Base-by-base conservation (phyloP, 1,140 invertebrate genomes). In the Coptotermes formosanus region DNA sequence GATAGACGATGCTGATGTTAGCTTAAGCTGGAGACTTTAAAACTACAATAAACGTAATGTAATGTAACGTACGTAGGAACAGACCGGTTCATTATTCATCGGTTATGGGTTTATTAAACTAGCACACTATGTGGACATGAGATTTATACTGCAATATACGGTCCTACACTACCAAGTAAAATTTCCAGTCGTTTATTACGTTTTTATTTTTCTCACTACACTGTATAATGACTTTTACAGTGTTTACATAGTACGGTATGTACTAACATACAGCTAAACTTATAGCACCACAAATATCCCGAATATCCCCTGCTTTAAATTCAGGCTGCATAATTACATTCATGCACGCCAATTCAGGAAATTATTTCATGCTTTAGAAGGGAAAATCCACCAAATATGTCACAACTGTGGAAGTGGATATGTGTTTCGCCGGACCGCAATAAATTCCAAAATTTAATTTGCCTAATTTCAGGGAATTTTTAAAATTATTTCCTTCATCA, bases 101-200 rank as follows among this genome's bases (percentile, higher is more conserved):
- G 64, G 64, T 75, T 75, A 75, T 75, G 64, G 64, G 25, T 75
- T 75, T 75, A 75, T 75, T 75, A 75, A 75, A 75, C 25, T 75
- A 75, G 64, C 64, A 75, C 7, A 75, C 6, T 75, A 6, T n/a
- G 64, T 75, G 64, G 64, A 30, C 64, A 75, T 30, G 64, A 75
- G 64, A 75, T 75, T 75, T 75, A 75, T n/a, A 75, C 64, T 75
- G 64, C n/a, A 75, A 75, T 75, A 30, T 64, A 64, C 59, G 59
- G 2, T 21, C 21, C 59, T 64, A 21, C n/a, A 75, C 64, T 75
- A n/a, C 25, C 64, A n/a, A n/a, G 64, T 75, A 30, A n/a, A 75
- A 75, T n/a, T 75, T 75, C 64, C 2, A 75, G 25, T 75, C n/a
- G 25, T 75, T 75, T 75, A 75, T 75, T 75, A 30, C 2, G 64